Conservation (phyloP, 1,140 invertebrate species). For the Drosophila mayri region DNA sequence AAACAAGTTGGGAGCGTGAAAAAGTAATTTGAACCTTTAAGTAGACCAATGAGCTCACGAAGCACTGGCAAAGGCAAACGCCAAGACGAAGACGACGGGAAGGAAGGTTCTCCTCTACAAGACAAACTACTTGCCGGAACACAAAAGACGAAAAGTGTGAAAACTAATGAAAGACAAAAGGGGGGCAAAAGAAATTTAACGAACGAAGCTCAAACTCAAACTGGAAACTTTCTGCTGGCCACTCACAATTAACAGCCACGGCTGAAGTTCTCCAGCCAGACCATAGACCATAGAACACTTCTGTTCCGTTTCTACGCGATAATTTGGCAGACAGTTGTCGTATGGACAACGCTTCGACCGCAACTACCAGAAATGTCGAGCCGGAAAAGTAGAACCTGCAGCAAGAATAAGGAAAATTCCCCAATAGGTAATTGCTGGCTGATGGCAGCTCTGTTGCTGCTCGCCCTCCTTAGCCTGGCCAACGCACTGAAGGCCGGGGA, state of each 20-base stretch:
- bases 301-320: conserved; percentile 37
- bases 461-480: conserved; percentile 1
- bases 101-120: conserved; percentile 19
- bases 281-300: conserved; percentile 26
- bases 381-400: conserved; percentile 17
- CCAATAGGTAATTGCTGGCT: conserved; percentile 32
- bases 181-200: conserved; percentile 45
- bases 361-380: conserved; percentile 61
- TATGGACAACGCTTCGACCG: conserved; percentile 58
- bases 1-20: conserved; percentile 62
- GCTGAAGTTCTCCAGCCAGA: conserved; percentile 31
- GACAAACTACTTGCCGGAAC: conserved; percentile 62
- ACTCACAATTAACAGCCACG: conserved; percentile 67
- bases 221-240: conserved; percentile 54
- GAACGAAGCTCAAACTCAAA: conserved; percentile 51
- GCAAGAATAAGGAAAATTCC: conserved; percentile 21
- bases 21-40: conserved; percentile 79
- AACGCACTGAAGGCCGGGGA: conserved; percentile 44
- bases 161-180: conserved; percentile 70
- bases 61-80: conserved; percentile 24
- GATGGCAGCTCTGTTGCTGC: conserved; percentile 7
- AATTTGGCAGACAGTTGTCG: conserved; percentile 60
- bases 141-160: conserved; percentile 70
- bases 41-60: conserved; percentile 62
- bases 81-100: background rate